Conservation (phyloP, 2,113 vertebrate genomes). For the Geococcyx californianus region DNA sequence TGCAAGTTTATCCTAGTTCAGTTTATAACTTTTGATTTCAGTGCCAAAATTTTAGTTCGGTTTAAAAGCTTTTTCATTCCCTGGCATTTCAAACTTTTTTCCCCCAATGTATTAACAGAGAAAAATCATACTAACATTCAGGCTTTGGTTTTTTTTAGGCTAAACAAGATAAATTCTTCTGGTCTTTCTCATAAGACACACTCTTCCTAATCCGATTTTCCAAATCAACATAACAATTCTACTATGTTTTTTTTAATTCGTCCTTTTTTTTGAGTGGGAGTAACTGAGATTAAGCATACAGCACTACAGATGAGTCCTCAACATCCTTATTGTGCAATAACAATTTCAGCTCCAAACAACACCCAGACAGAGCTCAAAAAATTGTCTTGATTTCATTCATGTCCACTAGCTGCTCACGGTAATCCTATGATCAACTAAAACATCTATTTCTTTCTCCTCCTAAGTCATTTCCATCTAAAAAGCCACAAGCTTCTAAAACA, state of each 20-base stretch:
- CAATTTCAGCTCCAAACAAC: neutral
- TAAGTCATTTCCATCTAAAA: neutral
- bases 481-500: neutral
- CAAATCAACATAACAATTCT: neutral
- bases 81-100: neutral
- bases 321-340: neutral
- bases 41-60: neutral
- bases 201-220: neutral
- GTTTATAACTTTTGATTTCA: neutral
- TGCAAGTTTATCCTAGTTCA: neutral
- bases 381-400: neutral
- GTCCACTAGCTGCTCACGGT: neutral
- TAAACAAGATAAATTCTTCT: neutral
- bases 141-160: neutral
- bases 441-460: neutral
- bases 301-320: neutral
- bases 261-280: neutral
- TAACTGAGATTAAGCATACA: neutral
- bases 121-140: neutral
- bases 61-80: neutral
- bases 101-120: neutral
- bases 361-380: neutral
- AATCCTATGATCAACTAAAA: neutral
- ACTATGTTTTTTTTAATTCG: neutral
- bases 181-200: neutral